These are phyloP conservation scores for Muscicapa striata DNA, from an alignment of 2,797 vertebrate genomes.

Conservation along the genomic window DNA sequence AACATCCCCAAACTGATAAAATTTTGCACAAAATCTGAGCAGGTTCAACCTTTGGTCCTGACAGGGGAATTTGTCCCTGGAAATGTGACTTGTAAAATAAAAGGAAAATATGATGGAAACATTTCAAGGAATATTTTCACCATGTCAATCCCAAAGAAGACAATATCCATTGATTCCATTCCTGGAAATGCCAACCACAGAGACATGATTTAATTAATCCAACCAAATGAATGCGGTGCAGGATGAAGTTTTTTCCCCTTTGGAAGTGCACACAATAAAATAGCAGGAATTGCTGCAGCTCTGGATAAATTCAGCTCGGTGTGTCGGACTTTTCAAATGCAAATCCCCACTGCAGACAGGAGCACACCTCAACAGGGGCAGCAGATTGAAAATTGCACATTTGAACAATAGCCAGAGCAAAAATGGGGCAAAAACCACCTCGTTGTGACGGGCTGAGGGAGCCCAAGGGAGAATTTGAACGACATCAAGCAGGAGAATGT, in stretches of 20 bases:
- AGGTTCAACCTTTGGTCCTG: neutral
- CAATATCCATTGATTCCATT: neutral
- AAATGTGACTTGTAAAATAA: neutral
- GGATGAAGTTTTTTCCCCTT: neutral
- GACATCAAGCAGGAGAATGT: neutral
- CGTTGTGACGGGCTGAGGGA: neutral
- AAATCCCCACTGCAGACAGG: neutral
- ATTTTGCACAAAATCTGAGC: neutral
- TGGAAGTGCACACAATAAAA: neutral
- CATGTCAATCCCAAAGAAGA: neutral
- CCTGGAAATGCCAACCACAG: neutral
- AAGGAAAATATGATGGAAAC: neutral
- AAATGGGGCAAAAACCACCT: neutral
- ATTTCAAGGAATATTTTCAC: neutral
- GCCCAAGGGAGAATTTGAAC: neutral
- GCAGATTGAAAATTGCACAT: neutral
- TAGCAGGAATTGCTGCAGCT: neutral
- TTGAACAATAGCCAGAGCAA: neutral
- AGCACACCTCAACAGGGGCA: accelerated
- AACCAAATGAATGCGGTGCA: neutral
- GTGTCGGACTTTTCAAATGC: neutral
- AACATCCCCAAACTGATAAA: neutral
- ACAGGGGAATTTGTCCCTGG: neutral
- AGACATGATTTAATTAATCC: neutral
- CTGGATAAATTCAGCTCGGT: neutral